phyloP scores from a whole-genome alignment of 2,113 vertebrate genomes.

The Synchiropus splendidus region DNA sequence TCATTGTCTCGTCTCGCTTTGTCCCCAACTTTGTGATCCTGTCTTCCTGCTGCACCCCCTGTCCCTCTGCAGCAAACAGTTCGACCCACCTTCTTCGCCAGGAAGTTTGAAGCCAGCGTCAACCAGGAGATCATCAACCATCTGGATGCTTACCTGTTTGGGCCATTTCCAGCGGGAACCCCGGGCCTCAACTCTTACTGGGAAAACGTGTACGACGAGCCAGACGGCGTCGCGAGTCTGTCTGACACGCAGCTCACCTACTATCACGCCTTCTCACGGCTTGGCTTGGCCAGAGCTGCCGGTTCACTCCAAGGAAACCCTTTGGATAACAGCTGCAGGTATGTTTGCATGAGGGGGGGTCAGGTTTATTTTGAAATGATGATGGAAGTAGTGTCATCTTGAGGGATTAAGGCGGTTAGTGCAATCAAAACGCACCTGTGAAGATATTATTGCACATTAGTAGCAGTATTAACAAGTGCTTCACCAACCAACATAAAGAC shows the following conservation, averaged over 20 bases:
- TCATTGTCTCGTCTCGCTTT: constrained; percentile 21
- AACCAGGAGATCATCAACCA: constrained; percentile 96
- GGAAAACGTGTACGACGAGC: constrained; percentile 88
- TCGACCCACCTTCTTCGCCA: constrained; percentile 93
- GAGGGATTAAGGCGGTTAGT: no score
- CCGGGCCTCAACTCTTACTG: constrained; percentile 83
- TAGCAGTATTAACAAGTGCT: no score
- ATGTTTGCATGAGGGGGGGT: no score
- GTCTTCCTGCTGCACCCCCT: constrained; percentile 40
- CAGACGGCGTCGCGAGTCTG: constrained; percentile 76
- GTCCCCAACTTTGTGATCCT: constrained; percentile 31
- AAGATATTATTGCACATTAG: constrained; percentile 8
- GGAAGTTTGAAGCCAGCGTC: constrained; percentile 94
- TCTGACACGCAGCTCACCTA: constrained; percentile 80
- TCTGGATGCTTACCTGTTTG: constrained; percentile 86
- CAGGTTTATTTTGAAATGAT: no score
- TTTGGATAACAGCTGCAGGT: constrained; percentile 87
- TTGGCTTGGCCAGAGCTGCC: constrained; percentile 77
- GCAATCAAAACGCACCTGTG: constrained; percentile 19
- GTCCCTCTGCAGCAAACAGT: constrained; percentile 78
- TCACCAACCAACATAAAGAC: no score
- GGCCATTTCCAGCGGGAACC: constrained; percentile 75
- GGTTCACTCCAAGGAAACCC: constrained; percentile 68
- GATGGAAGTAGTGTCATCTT: no score
- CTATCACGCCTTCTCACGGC: constrained; percentile 81